These are phyloP conservation scores for Cataglyphis rosenhaueri DNA, from an alignment of 2,888 invertebrate species.

Conservation along the genomic window DNA sequence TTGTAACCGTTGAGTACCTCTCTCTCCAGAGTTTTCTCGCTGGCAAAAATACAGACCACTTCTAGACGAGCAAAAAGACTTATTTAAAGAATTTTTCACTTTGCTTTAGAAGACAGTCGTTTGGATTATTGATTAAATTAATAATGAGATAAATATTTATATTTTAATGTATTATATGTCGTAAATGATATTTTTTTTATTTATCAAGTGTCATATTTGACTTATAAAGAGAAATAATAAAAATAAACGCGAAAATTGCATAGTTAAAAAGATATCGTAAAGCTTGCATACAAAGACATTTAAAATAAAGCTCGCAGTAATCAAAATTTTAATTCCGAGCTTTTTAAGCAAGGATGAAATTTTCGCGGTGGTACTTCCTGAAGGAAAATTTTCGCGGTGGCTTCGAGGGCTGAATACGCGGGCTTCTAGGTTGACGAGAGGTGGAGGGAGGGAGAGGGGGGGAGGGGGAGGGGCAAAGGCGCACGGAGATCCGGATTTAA, in stretches of 20 bases:
- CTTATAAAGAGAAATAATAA: not conserved
- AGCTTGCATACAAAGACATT: not conserved
- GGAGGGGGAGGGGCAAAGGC: constrained; percentile 45
- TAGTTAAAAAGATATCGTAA: not conserved
- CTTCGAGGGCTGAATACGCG: constrained; percentile 44
- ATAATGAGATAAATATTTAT: not conserved
- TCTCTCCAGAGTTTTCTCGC: not conserved
- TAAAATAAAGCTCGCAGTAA: not conserved
- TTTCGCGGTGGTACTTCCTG: constrained; percentile 44
- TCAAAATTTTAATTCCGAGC: not conserved
- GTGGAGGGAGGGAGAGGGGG: not conserved
- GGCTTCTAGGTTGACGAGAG: constrained; percentile 63
- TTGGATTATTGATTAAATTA: constrained; percentile 15
- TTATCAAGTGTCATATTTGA: not conserved
- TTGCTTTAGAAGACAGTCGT: not conserved
- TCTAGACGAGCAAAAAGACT: constrained; percentile 1
- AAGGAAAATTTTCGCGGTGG: constrained; percentile 62
- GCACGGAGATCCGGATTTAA: constrained; percentile 84
- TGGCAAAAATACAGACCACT: constrained; percentile 4
- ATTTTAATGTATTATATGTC: not conserved
- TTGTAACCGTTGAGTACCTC: constrained; percentile 14
- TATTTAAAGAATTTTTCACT: not conserved
- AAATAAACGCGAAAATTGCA: not conserved
- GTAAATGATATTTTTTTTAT: not conserved
- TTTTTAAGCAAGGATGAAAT: not conserved